Evolutionary conservation across 2,113 vertebrate species (phyloP), one percentile per base, ranked within the genome.

Genomic region (Eolophus roseicapilla): DNA sequence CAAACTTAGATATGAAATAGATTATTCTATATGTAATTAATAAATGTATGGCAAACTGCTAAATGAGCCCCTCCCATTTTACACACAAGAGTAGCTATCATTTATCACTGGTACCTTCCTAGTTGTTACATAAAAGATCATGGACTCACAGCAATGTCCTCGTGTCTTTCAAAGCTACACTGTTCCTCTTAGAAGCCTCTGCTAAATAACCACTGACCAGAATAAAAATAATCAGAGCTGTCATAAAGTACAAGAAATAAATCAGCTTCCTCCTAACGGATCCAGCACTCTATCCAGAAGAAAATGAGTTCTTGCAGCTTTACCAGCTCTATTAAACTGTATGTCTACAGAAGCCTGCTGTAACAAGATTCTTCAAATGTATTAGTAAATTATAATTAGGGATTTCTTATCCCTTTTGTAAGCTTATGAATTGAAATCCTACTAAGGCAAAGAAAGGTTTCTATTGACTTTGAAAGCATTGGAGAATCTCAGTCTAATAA

Each of bases 381-480:
- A 88, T 92, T 49, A 86, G 50, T 64, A 73, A 90, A 94, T 70
- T 57, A 49, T 91, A 89, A 91, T 94, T 77, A 88, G 82, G 88
- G 68, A 83, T 92, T 93, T 78, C 86, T 93, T 86, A 92, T 80
- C 53, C 41, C 47, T 57, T 82, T 90, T 29, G 74, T 10, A 35
- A 35, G 80, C 64, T 92, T 81, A 78, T 3, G 7, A 93, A 88
- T 63, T 88, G 69, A 92, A 95, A 93, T 27, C 67, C 17, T 2
- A 49, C 64, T 64, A 83, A 90, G 44, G n/a, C 41, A 73, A 64
- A 95, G 49, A 71, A 83, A 93, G 25, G 33, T 25, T 81, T 83
- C 68, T 17, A 74, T 12, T 77, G 46, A 81, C 41, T 46, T 27
- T 6, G 44, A 9, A 24, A 18, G 50, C 92, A 85, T 83, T 43